These are phyloP conservation scores for Chrysogorgia sp. DNA, from an alignment of 92 coral and sea anemone genomes.

Conservation along the genomic window DNA sequence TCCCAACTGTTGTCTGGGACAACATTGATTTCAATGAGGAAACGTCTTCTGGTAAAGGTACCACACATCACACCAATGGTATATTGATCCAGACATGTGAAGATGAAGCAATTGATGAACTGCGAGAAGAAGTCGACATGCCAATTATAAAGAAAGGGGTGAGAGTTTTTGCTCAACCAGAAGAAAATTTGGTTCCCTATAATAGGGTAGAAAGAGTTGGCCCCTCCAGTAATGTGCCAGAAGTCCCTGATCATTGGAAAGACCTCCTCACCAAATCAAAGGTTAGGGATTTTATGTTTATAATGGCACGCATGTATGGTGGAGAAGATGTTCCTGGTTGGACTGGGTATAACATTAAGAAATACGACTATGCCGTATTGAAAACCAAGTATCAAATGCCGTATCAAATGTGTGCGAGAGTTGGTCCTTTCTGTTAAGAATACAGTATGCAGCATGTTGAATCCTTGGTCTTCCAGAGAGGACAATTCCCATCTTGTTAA, in stretches of 20 bases:
- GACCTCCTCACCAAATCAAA: conserved; percentile 25
- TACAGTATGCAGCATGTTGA: conserved; percentile 34
- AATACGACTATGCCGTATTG: conserved; percentile 9
- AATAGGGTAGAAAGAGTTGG: conserved; percentile 25
- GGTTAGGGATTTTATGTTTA: conserved; percentile 24
- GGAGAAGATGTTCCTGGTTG: conserved; percentile 42
- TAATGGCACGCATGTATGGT: conserved; percentile 30
- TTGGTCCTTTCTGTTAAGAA: conserved; percentile 38
- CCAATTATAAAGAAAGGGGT: conserved; percentile 12
- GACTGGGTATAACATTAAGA: conserved; percentile 37
- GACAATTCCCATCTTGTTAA: conserved; percentile 33
- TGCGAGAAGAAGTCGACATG: conserved; percentile 7
- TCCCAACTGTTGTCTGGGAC: conserved; percentile 35
- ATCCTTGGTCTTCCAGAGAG: conserved; percentile 36
- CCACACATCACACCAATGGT: conserved; percentile 34
- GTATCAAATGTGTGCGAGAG: conserved; percentile 27
- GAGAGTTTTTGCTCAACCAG: conserved; percentile 20
- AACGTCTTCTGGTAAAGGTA: conserved; percentile 32
- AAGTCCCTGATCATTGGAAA: conserved; percentile 9
- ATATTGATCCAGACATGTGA: conserved; percentile 29
- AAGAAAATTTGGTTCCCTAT: conserved; percentile 25
- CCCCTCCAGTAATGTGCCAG: conserved; percentile 25
- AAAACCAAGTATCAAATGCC: conserved; percentile 13
- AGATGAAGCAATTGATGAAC: conserved; percentile 9
- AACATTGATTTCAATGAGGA: conserved; percentile 35